A percentile compares a stretch with the other conserved stretches of the same genome.
Conservation (phyloP, 2,888 invertebrate genomes). For the Nymphalis urticae region DNA sequence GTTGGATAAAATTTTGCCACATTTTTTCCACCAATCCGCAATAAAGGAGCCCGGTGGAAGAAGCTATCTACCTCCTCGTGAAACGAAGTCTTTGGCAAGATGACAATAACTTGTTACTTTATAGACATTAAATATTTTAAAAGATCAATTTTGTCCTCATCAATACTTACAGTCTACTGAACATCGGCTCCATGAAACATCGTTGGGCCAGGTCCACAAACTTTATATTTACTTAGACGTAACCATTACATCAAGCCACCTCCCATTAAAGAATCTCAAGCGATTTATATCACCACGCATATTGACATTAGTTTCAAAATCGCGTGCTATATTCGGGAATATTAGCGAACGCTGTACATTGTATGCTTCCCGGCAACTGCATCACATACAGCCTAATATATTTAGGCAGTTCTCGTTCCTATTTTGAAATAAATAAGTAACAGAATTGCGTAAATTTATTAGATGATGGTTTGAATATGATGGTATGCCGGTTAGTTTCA, state of each 20-base stretch:
- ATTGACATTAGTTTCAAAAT: background rate
- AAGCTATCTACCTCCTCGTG: too few species aligned
- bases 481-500: slow-evolving; percentile 17
- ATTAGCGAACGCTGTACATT: background rate
- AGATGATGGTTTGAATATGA: slow-evolving; percentile 14
- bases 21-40: too few species aligned
- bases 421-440: accelerated
- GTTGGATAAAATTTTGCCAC: too few species aligned
- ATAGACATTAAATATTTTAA: background rate
- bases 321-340: background rate
- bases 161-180: slow-evolving; percentile 23
- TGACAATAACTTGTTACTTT: background rate
- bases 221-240: slow-evolving; percentile 35
- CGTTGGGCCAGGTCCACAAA: slow-evolving; percentile 30
- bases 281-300: background rate
- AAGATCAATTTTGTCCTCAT: slow-evolving; percentile 10
- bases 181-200: slow-evolving; percentile 30
- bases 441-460: background rate
- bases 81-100: too few species aligned
- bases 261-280: background rate
- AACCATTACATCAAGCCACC: background rate
- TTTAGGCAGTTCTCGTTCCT: slow-evolving; percentile 8
- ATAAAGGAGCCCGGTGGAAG: too few species aligned
- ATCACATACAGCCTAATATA: background rate
- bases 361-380: background rate